Evolutionary conservation across 23 tunicate genomes (phyloP).

Genomic region (Aplidium turbinatum): DNA sequence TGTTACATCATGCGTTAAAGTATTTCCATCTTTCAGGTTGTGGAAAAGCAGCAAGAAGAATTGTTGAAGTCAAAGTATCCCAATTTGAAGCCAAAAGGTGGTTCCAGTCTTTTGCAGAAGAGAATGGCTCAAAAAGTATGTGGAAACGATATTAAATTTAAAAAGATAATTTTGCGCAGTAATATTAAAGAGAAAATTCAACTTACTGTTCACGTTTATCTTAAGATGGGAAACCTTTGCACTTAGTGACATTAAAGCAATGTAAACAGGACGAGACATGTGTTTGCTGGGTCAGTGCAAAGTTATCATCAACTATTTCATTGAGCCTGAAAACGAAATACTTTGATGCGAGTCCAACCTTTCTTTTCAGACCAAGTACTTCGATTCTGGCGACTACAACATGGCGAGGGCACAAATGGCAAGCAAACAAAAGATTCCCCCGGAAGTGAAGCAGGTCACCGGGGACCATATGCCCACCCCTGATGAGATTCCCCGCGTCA

Average conservation of each 20-base stretch:
- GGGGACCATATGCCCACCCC: constrained; percentile 96
- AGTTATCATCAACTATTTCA: too few relatives aligned
- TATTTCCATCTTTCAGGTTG: constrained; percentile 10
- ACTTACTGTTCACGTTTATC: too few relatives aligned
- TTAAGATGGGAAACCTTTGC: too few relatives aligned
- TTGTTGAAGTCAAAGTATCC: constrained; percentile 71
- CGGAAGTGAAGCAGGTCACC: constrained; percentile 63
- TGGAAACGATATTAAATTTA: too few relatives aligned
- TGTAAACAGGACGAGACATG: too few relatives aligned
- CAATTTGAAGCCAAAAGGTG: constrained; percentile 60
- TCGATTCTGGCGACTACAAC: constrained; percentile 96
- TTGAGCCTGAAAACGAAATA: background rate
- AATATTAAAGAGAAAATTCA: too few relatives aligned
- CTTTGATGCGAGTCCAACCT: background rate
- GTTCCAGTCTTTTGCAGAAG: constrained; percentile 71
- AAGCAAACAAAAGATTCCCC: constrained; percentile 31
- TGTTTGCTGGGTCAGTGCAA: too few relatives aligned
- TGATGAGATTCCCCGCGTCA: constrained; percentile 73
- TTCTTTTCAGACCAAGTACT: constrained; percentile 55
- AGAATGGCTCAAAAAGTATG: constrained; percentile 60
- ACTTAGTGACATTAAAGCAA: too few relatives aligned
- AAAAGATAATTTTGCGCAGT: too few relatives aligned
- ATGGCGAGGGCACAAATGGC: constrained; percentile 87
- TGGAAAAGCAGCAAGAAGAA: constrained; percentile 83
- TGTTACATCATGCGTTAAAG: background rate